These are phyloP conservation scores for Dryomyza anilis DNA, from an alignment of 2,888 invertebrate species.

Conservation along the genomic window DNA sequence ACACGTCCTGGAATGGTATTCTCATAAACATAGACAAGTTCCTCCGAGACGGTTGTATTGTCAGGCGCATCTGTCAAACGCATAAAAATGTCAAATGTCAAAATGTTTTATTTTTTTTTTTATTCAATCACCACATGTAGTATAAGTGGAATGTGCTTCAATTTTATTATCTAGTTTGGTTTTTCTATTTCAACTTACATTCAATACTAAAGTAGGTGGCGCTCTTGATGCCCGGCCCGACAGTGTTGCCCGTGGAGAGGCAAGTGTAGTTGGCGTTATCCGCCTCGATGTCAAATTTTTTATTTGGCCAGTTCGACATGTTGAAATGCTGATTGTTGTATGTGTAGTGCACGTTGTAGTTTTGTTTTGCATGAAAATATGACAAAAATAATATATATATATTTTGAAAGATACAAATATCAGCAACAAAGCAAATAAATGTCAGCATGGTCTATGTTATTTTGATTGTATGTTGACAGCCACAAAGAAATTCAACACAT, in stretches of 20 bases:
- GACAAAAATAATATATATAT: no score
- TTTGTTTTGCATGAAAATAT: no score
- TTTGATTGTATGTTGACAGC: no score
- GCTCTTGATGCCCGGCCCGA: constrained; percentile 81
- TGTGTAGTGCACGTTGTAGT: no score
- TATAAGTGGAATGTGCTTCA: background rate
- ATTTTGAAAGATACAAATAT: no score
- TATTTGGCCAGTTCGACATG: constrained; percentile 81
- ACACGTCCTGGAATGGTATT: constrained; percentile 64
- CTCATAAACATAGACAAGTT: constrained; percentile 61
- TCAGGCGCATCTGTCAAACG: constrained; percentile 76
- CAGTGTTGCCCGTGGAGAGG: constrained; percentile 75
- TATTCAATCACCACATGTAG: background rate
- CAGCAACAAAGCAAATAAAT: no score
- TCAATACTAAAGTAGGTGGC: constrained; percentile 86
- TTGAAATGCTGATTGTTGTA: constrained; percentile 72
- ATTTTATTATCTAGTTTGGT: constrained; percentile 5
- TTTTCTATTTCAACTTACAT: constrained; percentile 68
- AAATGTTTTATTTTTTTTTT: constrained; percentile 6
- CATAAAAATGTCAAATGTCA: constrained; percentile 31
- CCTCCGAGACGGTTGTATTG: constrained; percentile 74
- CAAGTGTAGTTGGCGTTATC: constrained; percentile 87
- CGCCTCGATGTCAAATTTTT: constrained; percentile 74
- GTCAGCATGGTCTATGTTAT: no score
- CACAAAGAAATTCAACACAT: no score